These are phyloP conservation scores for Rhabdomys dilectus DNA, from an alignment of 2,113 vertebrate species.

Conservation along the genomic window DNA sequence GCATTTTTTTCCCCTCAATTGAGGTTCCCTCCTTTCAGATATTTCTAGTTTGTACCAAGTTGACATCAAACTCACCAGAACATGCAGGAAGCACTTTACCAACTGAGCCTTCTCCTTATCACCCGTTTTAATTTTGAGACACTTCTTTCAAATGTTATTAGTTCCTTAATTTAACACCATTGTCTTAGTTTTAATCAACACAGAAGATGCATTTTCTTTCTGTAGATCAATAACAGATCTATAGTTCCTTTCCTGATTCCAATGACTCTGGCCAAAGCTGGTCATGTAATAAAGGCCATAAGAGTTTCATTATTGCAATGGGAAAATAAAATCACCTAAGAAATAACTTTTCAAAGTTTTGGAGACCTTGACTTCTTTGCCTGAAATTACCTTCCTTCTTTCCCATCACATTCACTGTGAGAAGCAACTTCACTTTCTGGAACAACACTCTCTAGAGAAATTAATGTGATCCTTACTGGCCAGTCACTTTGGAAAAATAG, in stretches of 20 bases:
- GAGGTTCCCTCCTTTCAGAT: background rate
- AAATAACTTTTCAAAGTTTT: slow-evolving; percentile 9
- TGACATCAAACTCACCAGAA: background rate
- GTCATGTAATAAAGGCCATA: background rate
- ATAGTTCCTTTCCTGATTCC: background rate
- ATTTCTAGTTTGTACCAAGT: background rate
- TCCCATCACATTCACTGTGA: background rate
- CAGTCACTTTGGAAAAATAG: background rate
- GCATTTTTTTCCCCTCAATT: background rate
- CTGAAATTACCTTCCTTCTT: slow-evolving; percentile 8
- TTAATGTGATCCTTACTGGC: background rate
- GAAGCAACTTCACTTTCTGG: background rate
- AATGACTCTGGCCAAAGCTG: slow-evolving; percentile 3
- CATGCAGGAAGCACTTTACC: background rate
- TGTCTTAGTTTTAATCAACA: slow-evolving; percentile 10
- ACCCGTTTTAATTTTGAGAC: background rate
- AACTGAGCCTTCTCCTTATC: background rate
- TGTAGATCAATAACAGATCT: slow-evolving; percentile 15
- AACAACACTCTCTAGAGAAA: slow-evolving; percentile 23
- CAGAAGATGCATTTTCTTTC: background rate
- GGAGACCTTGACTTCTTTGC: slow-evolving; percentile 38
- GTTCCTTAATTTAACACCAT: background rate
- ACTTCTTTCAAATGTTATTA: slow-evolving; percentile 41
- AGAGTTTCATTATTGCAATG: slow-evolving; percentile 31
- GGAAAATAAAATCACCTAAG: slow-evolving; percentile 34